Base-by-base conservation (phyloP, 2,888 invertebrate species). In the Coenonympha glycerion region DNA sequence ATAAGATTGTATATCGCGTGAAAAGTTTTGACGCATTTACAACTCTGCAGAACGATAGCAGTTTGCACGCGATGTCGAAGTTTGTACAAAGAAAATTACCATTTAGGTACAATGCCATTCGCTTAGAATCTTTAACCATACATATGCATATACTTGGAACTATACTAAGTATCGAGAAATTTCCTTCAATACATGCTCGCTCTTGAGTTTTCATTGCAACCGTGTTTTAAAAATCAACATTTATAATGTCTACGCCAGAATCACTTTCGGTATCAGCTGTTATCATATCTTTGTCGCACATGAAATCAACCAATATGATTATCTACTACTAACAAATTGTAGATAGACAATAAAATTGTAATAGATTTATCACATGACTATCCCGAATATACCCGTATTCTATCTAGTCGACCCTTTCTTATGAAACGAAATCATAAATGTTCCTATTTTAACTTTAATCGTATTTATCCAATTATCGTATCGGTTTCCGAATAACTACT, bases 1-100 rank as follows among this genome's bases (percentile, higher is more conserved):
- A 54, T 50, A 57, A 52, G 46, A 49, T 31, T 24, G 11, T 51
- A 31, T 49, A 46, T 60, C 31, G 53, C 52, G 42, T 57, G 54
- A 36, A 40, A 33, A 36, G 22, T 44, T 47, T 50, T 44, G 50
- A 55, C 52, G 55, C 46, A 50, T 57, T 57, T 57, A 50, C 42
- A 46, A 55, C 45, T 51, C 45, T 22, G 33, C 49, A 47, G 24
- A 39, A 26, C 30, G 16, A 48, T 30, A 28, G 44, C 56, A 56
- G 16, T 46, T 30, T 34, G 44, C 56, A 56, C 50, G 53, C 53
- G 50, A 56, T 46, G 40, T 39, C 21, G 22, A 39, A 46, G 33
- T 36, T 47, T 52, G 33, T 21, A 41, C 18, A 8, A 34, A 52
- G 49, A 8, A 11, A 46, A 49, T 36, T 44, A 37, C 24, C 31